These are phyloP conservation scores for Lamellibrachia luymesi DNA, from an alignment of 1,140 invertebrate species.

Conservation along the genomic window DNA sequence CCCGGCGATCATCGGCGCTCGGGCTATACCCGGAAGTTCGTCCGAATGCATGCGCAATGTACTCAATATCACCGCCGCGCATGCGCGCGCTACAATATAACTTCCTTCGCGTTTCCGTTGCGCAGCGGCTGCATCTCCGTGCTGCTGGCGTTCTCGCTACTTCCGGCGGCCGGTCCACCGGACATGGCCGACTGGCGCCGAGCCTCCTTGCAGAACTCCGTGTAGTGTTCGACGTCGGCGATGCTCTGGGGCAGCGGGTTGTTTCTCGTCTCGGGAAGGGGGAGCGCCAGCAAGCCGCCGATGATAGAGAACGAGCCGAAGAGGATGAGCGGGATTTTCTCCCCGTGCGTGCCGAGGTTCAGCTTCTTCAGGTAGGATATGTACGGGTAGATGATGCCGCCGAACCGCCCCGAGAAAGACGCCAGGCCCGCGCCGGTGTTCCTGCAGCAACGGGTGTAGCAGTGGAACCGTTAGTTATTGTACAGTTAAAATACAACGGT, in stretches of 20 bases:
- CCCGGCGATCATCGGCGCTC: neutral
- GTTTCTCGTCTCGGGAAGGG: slow-evolving; percentile 41
- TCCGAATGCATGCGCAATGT: neutral
- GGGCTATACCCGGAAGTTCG: neutral
- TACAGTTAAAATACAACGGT: neutral
- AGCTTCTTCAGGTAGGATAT: slow-evolving; percentile 26
- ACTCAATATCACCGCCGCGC: neutral
- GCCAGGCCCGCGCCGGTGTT: slow-evolving; percentile 24
- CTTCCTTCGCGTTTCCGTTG: neutral
- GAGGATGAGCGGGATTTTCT: slow-evolving; percentile 18
- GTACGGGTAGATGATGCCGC: slow-evolving; percentile 27
- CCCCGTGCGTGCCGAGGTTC: neutral
- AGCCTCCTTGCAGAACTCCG: slow-evolving; percentile 22
- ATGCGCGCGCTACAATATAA: neutral
- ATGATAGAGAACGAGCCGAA: slow-evolving; percentile 23
- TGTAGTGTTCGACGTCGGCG: slow-evolving; percentile 36
- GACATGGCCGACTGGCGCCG: slow-evolving; percentile 2
- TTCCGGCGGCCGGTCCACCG: neutral
- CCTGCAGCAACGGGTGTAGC: slow-evolving; percentile 6
- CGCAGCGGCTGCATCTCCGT: neutral
- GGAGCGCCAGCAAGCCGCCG: slow-evolving; percentile 21
- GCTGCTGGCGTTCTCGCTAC: slow-evolving; percentile 5
- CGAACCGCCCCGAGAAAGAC: slow-evolving; percentile 23
- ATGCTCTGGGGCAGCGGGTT: slow-evolving; percentile 40
- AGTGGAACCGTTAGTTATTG: neutral